Percentiles rank a stretch among this genome's conserved stretches.
phyloP scores from a whole-genome alignment of 2,113 vertebrate species.

The Suncus etruscus region DNA sequence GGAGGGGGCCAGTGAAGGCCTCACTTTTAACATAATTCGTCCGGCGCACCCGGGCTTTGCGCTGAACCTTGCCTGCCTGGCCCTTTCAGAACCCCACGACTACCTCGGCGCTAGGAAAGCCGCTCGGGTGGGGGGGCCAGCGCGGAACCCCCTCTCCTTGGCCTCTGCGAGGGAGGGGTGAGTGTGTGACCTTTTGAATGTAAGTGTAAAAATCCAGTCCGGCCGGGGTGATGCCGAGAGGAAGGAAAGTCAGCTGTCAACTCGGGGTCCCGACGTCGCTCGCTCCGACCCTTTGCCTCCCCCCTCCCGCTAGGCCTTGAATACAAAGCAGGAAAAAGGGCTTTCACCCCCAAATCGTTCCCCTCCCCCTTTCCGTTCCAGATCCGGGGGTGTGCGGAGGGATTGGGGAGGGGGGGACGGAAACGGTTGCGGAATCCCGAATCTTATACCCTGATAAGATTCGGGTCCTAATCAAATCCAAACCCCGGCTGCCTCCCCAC shows the following conservation, averaged over 20 bases:
- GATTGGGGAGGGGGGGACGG: neutral
- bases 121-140: slow-evolving; percentile 78
- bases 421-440: slow-evolving; percentile 87
- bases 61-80: slow-evolving; percentile 86
- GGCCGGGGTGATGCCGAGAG: slow-evolving; percentile 71
- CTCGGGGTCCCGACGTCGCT: neutral
- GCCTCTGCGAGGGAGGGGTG: slow-evolving; percentile 80
- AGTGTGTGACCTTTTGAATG: slow-evolving; percentile 75
- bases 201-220: slow-evolving; percentile 70
- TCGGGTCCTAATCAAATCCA: slow-evolving; percentile 86
- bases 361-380: too few species aligned
- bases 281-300: neutral
- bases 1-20: too few species aligned
- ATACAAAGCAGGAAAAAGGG: slow-evolving; percentile 88
- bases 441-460: slow-evolving; percentile 87
- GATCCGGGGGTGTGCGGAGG: too few species aligned
- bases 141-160: slow-evolving; percentile 80
- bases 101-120: slow-evolving; percentile 81
- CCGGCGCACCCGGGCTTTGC: slow-evolving; percentile 50
- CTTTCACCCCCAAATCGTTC: slow-evolving; percentile 87
- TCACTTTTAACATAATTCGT: too few species aligned
- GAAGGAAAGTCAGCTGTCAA: slow-evolving; percentile 40
- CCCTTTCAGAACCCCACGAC: slow-evolving; percentile 84
- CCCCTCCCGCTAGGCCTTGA: slow-evolving; percentile 4
- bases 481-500: slow-evolving; percentile 80